Conservation (phyloP, 2,797 vertebrate species). For the Carduelis carduelis region DNA sequence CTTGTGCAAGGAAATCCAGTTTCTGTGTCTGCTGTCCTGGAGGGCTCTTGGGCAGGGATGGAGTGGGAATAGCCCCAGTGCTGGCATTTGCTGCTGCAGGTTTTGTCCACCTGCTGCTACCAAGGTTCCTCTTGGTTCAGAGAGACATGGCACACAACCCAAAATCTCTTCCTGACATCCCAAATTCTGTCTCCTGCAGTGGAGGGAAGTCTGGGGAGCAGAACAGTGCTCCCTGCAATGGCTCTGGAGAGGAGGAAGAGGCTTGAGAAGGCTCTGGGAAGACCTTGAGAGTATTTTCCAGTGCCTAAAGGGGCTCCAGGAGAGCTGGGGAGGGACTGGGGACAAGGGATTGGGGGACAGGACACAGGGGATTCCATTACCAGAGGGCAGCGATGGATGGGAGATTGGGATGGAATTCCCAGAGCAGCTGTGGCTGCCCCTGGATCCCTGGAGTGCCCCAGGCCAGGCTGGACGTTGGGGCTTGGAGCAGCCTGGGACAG, state of each 20-base stretch:
- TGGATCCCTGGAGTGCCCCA: background rate
- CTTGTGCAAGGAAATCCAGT: background rate
- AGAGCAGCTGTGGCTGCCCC: background rate
- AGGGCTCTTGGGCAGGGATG: background rate
- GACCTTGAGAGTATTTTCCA: background rate
- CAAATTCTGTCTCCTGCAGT: background rate
- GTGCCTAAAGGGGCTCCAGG: background rate
- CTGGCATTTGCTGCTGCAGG: rapidly evolving
- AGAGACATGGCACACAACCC: rapidly evolving
- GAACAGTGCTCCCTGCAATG: rapidly evolving
- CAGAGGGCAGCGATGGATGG: rapidly evolving
- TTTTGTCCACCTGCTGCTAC: background rate
- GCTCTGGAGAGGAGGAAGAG: background rate
- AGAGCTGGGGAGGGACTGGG: background rate
- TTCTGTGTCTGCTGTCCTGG: background rate
- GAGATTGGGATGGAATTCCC: background rate
- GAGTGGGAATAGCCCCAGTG: background rate
- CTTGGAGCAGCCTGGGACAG: background rate
- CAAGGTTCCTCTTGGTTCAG: background rate
- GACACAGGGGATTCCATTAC: too few species aligned
- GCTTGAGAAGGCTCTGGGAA: background rate
- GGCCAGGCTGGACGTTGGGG: background rate
- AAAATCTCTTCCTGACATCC: background rate
- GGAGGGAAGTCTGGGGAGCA: background rate
- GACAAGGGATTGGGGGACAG: too few species aligned